Evolutionary conservation across 1,140 invertebrate genomes (phyloP).

Genomic region (Ridgeia piscesae): DNA sequence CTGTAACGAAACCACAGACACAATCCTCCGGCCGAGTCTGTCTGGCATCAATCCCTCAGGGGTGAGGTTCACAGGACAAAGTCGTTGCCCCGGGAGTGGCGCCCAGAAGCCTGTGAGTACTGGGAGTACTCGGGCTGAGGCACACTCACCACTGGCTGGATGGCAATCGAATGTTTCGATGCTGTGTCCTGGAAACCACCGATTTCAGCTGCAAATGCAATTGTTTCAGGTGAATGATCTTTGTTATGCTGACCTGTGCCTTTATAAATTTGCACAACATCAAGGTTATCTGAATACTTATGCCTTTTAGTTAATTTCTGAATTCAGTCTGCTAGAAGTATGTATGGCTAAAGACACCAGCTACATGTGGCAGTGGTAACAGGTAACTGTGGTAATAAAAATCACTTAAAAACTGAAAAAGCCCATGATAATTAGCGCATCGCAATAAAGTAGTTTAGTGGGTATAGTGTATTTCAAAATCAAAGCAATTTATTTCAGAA

Average conservation of each 20-base stretch:
- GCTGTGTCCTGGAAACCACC: not conserved
- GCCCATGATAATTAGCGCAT: too few relatives aligned
- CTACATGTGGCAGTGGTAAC: too few relatives aligned
- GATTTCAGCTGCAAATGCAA: not conserved
- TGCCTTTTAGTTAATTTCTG: too few relatives aligned
- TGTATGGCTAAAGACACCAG: too few relatives aligned
- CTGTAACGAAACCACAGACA: not conserved
- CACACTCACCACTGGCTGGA: constrained; percentile 10
- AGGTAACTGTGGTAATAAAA: too few relatives aligned
- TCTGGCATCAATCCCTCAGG: not conserved
- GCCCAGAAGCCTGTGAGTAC: not conserved
- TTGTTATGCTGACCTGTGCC: not conserved
- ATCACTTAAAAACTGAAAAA: too few relatives aligned
- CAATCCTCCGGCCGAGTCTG: not conserved
- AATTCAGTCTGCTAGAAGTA: too few relatives aligned
- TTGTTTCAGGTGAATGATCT: not conserved
- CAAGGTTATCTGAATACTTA: not conserved
- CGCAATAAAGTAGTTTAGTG: too few relatives aligned
- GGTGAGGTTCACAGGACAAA: constrained; percentile 8
- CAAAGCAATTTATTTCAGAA: too few relatives aligned
- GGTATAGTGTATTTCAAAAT: too few relatives aligned
- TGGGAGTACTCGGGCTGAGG: not conserved
- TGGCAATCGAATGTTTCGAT: constrained; percentile 4
- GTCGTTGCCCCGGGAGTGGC: not conserved
- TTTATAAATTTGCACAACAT: not conserved